Evolutionary conservation across 1,140 invertebrate genomes (phyloP), one percentile per base, ranked within the genome.

Genomic region (Nomia melanderi): DNA sequence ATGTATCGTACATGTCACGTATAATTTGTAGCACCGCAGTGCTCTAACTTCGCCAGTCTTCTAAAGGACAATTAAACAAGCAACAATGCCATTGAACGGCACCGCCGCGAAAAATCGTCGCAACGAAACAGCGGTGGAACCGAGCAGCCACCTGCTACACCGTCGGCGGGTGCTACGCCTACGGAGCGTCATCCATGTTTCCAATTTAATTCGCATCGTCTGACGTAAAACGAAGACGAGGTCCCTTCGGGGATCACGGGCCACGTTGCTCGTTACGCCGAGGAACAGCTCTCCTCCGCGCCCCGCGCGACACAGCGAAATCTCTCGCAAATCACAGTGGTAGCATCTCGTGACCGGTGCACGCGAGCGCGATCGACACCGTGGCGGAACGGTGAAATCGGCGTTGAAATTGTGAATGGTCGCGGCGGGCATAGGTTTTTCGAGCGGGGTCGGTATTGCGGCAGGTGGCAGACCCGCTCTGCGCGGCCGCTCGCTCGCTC

Each of bases 391-490:
- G 56, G 53, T 77, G 79, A 72, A 81, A 77, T 77, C 66, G 31
- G 31, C 11, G 44, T 50, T 29, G 14, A 9, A 57, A 36, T 75
- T 41, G 36, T 33, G 72, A 75, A 75, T 47, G 36, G 23, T 60
- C 50, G 47, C 59, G 31, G 29, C 53, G 64, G 11, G 11, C 41
- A 44, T 54, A 60, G 47, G 60, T 41, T 67, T 67, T 66, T 57
- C 53, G n/a, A 31, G 70, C 25, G 11, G 7, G 2, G 54, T 12
- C n/a, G 36, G 39, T 41, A n/a, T 50, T 50, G 53, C 57, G 77
- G 83, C 74, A 80, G 84, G 84, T 82, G 83, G 80, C 63, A 75
- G 56, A 67, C 71, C 70, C 20, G 1, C 73, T 60, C 20, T 17
- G 14, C 11, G 23, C 31, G 11, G 23, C 41, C 41, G n/a, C n/a